These are phyloP conservation scores for Columba janthina DNA, from an alignment of 2,113 vertebrate genomes.

Conservation along the genomic window DNA sequence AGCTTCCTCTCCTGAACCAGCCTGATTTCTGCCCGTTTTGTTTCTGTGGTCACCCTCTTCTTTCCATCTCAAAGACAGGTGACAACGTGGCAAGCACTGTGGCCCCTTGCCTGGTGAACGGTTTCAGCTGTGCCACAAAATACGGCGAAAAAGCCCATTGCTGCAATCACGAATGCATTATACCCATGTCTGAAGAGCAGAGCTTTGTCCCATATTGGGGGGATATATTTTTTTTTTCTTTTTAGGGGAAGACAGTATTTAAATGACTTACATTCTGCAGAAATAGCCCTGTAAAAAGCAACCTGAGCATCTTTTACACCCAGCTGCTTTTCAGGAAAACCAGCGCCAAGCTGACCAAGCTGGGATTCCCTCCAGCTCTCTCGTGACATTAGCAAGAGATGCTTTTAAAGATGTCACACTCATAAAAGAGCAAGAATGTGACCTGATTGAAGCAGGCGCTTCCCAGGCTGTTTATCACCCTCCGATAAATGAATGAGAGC, in stretches of 20 bases:
- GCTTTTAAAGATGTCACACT: constrained; percentile 31
- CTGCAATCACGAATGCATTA: not conserved
- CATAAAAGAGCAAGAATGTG: constrained; percentile 10
- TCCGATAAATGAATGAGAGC: not conserved
- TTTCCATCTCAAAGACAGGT: not conserved
- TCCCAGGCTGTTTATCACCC: constrained; percentile 46
- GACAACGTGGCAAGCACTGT: fast-evolving
- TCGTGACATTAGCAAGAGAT: not conserved
- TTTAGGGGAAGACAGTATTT: not conserved
- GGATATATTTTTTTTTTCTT: not conserved
- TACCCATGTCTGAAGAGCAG: not conserved
- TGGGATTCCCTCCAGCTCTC: not conserved
- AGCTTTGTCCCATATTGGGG: not conserved
- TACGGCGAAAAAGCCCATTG: not conserved
- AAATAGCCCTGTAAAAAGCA: not conserved
- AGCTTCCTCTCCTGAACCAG: not conserved
- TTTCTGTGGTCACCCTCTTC: not conserved
- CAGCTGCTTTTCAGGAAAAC: constrained; percentile 11
- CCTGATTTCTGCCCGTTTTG: not conserved
- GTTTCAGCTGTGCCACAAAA: not conserved
- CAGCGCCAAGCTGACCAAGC: not conserved
- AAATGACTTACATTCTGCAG: not conserved
- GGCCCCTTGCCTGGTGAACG: not conserved
- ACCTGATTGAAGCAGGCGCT: constrained; percentile 33
- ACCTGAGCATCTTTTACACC: not conserved